Base-by-base conservation (phyloP, 1,140 invertebrate species). In the Goniozus legneri region DNA sequence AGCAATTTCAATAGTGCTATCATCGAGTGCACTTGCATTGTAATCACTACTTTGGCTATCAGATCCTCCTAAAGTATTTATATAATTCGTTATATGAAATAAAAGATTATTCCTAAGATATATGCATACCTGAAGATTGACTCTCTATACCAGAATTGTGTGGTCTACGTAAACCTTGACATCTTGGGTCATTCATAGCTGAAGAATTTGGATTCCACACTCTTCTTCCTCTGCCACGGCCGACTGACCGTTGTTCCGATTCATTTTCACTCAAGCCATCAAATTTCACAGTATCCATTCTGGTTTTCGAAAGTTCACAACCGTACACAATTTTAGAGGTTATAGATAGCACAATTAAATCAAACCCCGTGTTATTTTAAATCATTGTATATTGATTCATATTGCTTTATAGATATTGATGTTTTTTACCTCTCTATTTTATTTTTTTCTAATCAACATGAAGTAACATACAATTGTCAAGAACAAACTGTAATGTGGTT, bases 1-100 rank as follows among this genome's bases (percentile, higher is more conserved):
- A 0, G 65, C 56, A 8, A 67, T 56, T 8, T 64, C 56, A 10
- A 27, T 27, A 6, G 4, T 27, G 10, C 24, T 27, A 27, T 10
- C 10, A 27, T 27, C 24, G 24, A 4, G 10, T 27, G 10, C 4
- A 10, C n/a, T n/a, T n/a, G 24, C 24, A 27, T 27, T 27, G 24
- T 6, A 6, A 6, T 27, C 24, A 6, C 10, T 10, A 4, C 10
- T 27, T 10, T 27, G 24, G 4, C 4, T 10, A 27, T 27, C 10
- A 6, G 24, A 27, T 6, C 4, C 10, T 27, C 10, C 24, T 27
- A 27, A 4, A 27, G 10, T 27, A 10, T n/a, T 27, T 27, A 27
- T 10, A 27, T 6, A 10, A 6, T 27, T 27, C 24, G 10, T 27
- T 27, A 27, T 27, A 27, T 27, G 24, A 27, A 27, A 27, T 27